phyloP scores from a whole-genome alignment of 2,888 invertebrate genomes.

The Drosophila anomalata region DNA sequence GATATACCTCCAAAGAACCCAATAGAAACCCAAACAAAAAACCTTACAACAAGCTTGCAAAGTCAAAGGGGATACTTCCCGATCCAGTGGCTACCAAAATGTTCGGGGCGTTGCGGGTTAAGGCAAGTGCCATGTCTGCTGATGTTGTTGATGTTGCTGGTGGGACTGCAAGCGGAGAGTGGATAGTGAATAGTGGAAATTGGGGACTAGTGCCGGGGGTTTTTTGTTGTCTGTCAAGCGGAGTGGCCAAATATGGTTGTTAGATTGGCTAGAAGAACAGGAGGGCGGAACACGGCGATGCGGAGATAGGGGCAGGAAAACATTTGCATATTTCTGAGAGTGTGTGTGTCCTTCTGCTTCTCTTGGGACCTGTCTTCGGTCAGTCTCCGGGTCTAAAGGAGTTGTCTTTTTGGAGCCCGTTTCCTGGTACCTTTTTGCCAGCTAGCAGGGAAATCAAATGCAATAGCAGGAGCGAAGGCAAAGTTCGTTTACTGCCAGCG shows the following conservation, averaged over 20 bases:
- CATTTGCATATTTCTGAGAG: slow-evolving; percentile 44
- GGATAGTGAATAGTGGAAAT: slow-evolving; percentile 1
- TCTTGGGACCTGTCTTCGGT: slow-evolving; percentile 71
- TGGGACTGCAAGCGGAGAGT: slow-evolving; percentile 38
- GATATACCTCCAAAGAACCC: not conserved
- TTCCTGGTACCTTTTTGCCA: slow-evolving; percentile 45
- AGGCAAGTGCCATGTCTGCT: slow-evolving; percentile 41
- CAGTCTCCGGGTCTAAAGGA: slow-evolving; percentile 41
- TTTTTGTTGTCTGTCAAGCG: slow-evolving; percentile 75
- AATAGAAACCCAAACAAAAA: slow-evolving; percentile 10
- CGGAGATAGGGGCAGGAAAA: slow-evolving; percentile 13
- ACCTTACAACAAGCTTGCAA: slow-evolving; percentile 41
- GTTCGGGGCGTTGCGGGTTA: slow-evolving; percentile 39
- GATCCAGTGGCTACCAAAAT: slow-evolving; percentile 45
- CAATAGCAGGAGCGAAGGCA: slow-evolving; percentile 55
- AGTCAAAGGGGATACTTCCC: slow-evolving; percentile 44
- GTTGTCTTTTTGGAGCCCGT: slow-evolving; percentile 31
- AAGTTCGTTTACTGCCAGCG: slow-evolving; percentile 66
- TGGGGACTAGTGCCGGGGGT: slow-evolving; percentile 30
- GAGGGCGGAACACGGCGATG: slow-evolving; percentile 31
- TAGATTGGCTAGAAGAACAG: slow-evolving; percentile 58
- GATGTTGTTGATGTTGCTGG: slow-evolving; percentile 29
- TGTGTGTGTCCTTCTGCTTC: slow-evolving; percentile 45
- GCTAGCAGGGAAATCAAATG: slow-evolving; percentile 52
- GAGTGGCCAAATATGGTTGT: slow-evolving; percentile 79